Base-by-base conservation (phyloP, 1,140 invertebrate species). In the Phocides pigmalion region DNA sequence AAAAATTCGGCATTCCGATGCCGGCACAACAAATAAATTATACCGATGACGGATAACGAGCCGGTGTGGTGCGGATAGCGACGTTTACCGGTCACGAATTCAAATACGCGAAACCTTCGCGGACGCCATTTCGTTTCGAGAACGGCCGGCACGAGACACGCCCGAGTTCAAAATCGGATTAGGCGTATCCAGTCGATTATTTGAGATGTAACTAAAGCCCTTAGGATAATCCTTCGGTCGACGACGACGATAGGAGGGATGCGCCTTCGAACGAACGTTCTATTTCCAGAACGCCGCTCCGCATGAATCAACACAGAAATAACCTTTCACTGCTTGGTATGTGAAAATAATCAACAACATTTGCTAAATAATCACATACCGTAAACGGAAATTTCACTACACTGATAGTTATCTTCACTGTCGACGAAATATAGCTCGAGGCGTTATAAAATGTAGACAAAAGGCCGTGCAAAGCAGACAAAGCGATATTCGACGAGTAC, bases 241-340 rank as follows among this genome's bases (percentile, higher is more conserved):
- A 65, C 72, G 54, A 63, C 67, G 66, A 84, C 76, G 59, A 68
- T 81, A 75, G 62, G 70, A 82, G 84, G 83, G 87, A 91, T 91
- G 89, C 79, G 85, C 78, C 74, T 81, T 86, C 72, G 67, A 74
- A 65, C 81, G 79, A 81, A 76, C 74, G 74, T 77, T 91, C 89
- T 91, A 91, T 89, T 91, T 91, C 86, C 83, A 89, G 89, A 88
- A 84, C 83, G 79, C 81, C 81, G 82, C 86, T 87, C 82, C 77
- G 86, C 82, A 89, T 89, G 85, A 89, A 89, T 89, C 89, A 87
- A 89, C 87, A 88, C 89, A 85, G 74, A 91, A 91, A 91, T 91
- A 91, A 89, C 85, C 87, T 88, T 90, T 87, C 84, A 91, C 76
- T 72, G 67, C 77, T 82, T 54, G 74, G 76, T 82, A 85, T 82